Base-by-base conservation (phyloP, 2,113 vertebrate species). In the Mus spicilegus region DNA sequence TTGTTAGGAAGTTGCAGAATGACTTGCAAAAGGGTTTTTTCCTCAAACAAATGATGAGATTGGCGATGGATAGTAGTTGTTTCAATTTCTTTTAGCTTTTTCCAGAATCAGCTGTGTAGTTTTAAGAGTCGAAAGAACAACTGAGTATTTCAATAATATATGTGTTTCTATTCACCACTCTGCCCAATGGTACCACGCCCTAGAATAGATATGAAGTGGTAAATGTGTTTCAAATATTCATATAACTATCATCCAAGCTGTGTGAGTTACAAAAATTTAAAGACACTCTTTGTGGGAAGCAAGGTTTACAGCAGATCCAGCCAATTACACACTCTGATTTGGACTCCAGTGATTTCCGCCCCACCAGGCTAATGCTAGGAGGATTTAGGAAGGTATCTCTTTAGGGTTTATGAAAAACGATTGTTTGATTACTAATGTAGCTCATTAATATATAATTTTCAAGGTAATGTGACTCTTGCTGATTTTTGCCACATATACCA, bases 221-320 rank as follows among this genome's bases (percentile, higher is more conserved):
- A 90, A 78, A 49, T 67, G 24, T n/a, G 28, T 69, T 69, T 88
- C 13, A 39, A 1, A 72, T 75, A 87, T 26, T 46, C 49, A 88
- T 56, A 51, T 22, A 84, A 7, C 19, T 20, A 22, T n/a, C 10
- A 42, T 9, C 33, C 5, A 84, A 65, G n/a, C 46, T 73, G 7
- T 46, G 11, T 46, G 20, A 26, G 17, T n/a, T 14, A 46, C 16
- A 73, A 69, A 69, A 26, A 54, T 93, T 67, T 51, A 54, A 54
- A 87, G 16, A n/a, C 36, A 42, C 9, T 5, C 3, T 63, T 67
- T 77, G 30, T 3, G 24, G 0, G 7, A 76, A 1, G 1, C 2
- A 33, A 0, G 0, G 0, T n/a, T 2, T 14, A 51, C 12, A 69
- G 51, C 0, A 63, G 1, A 46, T 11, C 0, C 28, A 88, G 87